Conservation (phyloP, 1,140 invertebrate genomes). For the Neuroterus valhalla region DNA sequence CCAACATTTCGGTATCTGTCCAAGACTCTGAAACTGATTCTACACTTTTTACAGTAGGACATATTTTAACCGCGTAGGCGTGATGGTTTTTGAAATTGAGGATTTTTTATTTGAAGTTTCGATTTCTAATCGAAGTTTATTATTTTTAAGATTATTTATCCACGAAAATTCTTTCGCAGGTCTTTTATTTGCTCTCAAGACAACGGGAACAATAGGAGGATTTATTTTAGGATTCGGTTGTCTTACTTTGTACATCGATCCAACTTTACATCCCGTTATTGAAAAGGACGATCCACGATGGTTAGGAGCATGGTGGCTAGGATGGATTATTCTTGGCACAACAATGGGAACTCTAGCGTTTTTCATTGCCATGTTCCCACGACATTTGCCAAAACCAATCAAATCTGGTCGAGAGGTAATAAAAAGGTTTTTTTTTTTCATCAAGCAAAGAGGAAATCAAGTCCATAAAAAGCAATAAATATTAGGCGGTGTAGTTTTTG, state of each 20-base stretch:
- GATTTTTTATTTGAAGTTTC: too few relatives aligned
- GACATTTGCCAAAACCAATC: conserved; percentile 62
- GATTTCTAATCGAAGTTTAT: too few relatives aligned
- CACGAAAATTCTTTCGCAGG: conserved; percentile 71
- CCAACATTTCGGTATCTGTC: too few relatives aligned
- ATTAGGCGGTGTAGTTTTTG: too few relatives aligned
- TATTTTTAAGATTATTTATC: too few relatives aligned
- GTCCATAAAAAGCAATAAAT: neutral
- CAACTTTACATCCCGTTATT: conserved; percentile 79
- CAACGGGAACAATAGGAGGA: conserved; percentile 77
- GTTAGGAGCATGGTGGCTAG: conserved; percentile 85
- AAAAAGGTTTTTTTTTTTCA: neutral
- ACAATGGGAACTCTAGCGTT: conserved; percentile 77
- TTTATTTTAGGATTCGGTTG: conserved; percentile 77
- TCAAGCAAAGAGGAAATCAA: too few relatives aligned
- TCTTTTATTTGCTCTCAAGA: conserved; percentile 78
- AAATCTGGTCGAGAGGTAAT: conserved; percentile 47
- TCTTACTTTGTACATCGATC: conserved; percentile 80
- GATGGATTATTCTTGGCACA: conserved; percentile 79
- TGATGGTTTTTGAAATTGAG: too few relatives aligned
- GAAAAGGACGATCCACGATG: conserved; percentile 79
- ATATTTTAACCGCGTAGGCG: too few relatives aligned
- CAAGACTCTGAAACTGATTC: too few relatives aligned
- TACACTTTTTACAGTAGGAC: too few relatives aligned
- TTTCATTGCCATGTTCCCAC: conserved; percentile 79